Percentiles rank a stretch among this genome's conserved stretches.
Conservation (phyloP, 2,113 vertebrate species). For the Bubo bubo region DNA sequence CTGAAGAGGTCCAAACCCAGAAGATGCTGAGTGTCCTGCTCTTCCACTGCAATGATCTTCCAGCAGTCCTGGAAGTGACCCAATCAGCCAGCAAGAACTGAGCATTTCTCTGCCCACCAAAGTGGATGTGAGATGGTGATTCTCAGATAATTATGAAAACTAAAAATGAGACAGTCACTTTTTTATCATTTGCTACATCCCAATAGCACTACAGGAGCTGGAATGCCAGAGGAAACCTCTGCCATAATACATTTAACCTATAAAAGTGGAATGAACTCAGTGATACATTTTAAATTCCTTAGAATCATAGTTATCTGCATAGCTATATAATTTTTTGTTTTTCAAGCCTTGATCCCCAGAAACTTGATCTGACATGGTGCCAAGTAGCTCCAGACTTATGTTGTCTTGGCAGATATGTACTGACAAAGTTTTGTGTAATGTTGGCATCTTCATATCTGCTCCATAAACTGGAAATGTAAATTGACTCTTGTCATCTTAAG, state of each 20-base stretch:
- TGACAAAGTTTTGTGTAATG: not conserved
- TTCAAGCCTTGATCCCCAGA: not conserved
- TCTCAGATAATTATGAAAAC: not conserved
- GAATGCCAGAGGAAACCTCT: not conserved
- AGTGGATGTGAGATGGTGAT: not conserved
- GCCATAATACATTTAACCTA: not conserved
- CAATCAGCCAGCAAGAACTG: not conserved
- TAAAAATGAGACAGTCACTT: not conserved
- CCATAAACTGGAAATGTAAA: not conserved
- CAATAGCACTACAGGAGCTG: not conserved
- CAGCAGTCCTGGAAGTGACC: not conserved
- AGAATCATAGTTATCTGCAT: not conserved
- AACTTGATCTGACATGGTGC: not conserved
- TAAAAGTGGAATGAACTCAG: not conserved
- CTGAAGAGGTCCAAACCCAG: not conserved
- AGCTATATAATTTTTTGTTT: not conserved
- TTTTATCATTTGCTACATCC: not conserved
- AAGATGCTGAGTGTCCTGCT: not conserved
- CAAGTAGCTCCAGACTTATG: not conserved
- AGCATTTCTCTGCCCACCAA: not conserved
- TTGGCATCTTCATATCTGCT: slow-evolving; percentile 10
- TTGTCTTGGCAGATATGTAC: not conserved
- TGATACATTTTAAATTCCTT: not conserved
- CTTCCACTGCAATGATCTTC: not conserved
- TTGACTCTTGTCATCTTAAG: not conserved